A percentile compares a stretch with the other conserved stretches of the same genome.
phyloP scores from a whole-genome alignment of 2,888 invertebrate genomes.

The Thymelicus acteon region DNA sequence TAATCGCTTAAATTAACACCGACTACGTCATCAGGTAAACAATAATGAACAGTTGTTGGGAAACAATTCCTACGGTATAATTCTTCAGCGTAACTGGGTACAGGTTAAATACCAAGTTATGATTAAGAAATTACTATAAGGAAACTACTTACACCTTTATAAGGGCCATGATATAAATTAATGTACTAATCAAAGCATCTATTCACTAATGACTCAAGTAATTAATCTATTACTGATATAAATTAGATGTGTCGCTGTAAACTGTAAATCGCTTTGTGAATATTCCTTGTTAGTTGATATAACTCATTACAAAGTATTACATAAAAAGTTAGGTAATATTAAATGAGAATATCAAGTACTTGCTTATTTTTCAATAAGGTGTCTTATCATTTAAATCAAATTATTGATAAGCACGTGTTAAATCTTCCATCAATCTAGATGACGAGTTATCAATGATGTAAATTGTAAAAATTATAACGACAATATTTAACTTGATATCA shows the following conservation, averaged over 20 bases:
- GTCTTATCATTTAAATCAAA: constrained; percentile 4
- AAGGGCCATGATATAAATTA: neutral
- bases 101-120: neutral
- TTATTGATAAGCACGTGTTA: constrained; percentile 19
- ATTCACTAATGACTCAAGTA: neutral
- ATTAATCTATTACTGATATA: neutral
- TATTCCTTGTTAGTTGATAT: neutral
- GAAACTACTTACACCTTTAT: neutral
- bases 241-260: neutral
- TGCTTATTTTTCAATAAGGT: neutral
- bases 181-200: neutral
- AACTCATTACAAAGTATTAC: neutral
- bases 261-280: neutral
- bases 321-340: neutral
- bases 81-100: neutral
- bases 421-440: constrained; percentile 19
- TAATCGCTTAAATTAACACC: constrained; percentile 56
- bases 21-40: constrained; percentile 43
- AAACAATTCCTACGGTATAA: constrained; percentile 44
- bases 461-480: constrained; percentile 4
- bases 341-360: neutral
- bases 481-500: neutral
- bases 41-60: constrained; percentile 35
- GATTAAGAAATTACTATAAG: neutral
- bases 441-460: constrained; percentile 11